Evolutionary conservation across 2,797 vertebrate species (phyloP).

Genomic region (Falco columbarius): DNA sequence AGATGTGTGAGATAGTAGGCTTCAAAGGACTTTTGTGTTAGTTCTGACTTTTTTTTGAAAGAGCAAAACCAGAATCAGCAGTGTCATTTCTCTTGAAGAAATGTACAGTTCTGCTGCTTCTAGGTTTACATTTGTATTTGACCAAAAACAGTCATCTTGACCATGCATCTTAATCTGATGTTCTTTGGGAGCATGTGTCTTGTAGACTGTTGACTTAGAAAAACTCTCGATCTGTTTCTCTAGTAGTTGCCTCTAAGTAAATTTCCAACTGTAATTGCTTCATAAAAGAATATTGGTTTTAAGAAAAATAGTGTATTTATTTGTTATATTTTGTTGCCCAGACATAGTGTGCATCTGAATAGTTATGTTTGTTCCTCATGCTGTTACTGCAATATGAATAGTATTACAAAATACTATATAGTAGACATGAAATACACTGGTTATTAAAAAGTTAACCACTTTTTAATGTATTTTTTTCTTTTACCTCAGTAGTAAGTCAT

Average conservation of each 20-base stretch:
- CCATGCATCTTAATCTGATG: not conserved
- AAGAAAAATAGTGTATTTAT: not conserved
- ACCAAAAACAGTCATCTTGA: not conserved
- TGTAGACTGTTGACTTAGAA: not conserved
- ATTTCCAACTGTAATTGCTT: not conserved
- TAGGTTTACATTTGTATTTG: not conserved
- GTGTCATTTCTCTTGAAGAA: not conserved
- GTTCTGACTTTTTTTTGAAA: not conserved
- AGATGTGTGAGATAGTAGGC: rapidly evolving
- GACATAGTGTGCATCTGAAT: not conserved
- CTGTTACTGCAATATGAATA: not conserved
- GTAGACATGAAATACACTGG: not conserved
- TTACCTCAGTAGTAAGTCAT: not conserved
- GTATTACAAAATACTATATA: not conserved
- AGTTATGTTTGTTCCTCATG: not conserved
- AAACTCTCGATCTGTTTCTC: not conserved
- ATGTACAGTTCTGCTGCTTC: not conserved
- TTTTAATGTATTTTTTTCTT: not conserved
- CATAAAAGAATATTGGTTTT: not conserved
- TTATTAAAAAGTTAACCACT: not conserved
- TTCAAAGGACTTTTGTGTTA: not conserved
- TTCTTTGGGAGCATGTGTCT: not conserved
- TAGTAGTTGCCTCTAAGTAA: not conserved
- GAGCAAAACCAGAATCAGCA: not conserved
- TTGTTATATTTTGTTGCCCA: not conserved